Evolutionary conservation across 2,888 invertebrate genomes (phyloP).

Genomic region (Criorhina ranunculi): DNA sequence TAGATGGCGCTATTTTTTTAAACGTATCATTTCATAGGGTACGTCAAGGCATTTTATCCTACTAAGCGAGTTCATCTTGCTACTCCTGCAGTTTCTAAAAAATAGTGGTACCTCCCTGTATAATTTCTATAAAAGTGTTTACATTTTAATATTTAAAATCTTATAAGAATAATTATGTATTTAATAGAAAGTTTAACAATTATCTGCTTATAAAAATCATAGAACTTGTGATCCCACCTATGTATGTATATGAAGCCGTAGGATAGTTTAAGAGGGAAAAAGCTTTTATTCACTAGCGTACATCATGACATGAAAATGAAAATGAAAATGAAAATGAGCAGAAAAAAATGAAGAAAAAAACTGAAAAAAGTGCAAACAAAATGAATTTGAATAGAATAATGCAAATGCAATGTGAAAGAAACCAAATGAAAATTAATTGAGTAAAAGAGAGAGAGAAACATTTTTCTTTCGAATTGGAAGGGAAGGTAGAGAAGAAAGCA

Average conservation of each 20-base stretch:
- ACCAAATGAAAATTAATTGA: conserved; percentile 51
- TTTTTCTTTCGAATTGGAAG: conserved; percentile 8
- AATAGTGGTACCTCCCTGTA: too few relatives aligned
- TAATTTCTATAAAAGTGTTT: too few relatives aligned
- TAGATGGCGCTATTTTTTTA: too few relatives aligned
- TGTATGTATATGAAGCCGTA: conserved; percentile 57
- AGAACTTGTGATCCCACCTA: conserved; percentile 65
- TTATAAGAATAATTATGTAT: not conserved
- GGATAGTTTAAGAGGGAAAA: conserved; percentile 74
- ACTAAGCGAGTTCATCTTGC: too few relatives aligned
- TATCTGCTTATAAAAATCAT: conserved; percentile 46
- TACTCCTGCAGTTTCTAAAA: too few relatives aligned
- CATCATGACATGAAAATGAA: conserved; percentile 55
- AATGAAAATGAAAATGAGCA: conserved; percentile 18
- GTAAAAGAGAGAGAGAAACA: not conserved
- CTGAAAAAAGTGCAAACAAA: conserved; percentile 37
- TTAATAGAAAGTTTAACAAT: conserved; percentile 5
- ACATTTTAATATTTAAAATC: too few relatives aligned
- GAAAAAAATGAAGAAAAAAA: conserved; percentile 1
- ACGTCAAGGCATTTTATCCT: too few relatives aligned
- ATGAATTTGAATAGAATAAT: conserved; percentile 47
- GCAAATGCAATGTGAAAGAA: conserved; percentile 42
- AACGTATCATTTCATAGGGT: too few relatives aligned
- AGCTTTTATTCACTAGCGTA: conserved; percentile 68
- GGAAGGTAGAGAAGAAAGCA: conserved; percentile 22